These are phyloP conservation scores for Setipinna tenuifilis DNA, from an alignment of 2,797 vertebrate genomes.

Conservation along the genomic window DNA sequence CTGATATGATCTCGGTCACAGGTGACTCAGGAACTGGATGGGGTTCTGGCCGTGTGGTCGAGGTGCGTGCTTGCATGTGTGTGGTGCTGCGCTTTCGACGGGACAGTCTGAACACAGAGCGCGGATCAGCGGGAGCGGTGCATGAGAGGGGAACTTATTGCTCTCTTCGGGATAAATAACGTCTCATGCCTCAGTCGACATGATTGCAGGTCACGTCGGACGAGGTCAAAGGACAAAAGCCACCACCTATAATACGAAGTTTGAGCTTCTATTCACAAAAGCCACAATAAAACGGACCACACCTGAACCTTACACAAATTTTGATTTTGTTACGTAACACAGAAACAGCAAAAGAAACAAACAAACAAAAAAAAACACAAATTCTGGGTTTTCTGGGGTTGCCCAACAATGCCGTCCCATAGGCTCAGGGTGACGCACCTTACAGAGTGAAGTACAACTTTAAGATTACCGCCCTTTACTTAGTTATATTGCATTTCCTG, in stretches of 20 bases:
- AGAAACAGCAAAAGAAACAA: background rate
- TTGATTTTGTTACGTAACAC: background rate
- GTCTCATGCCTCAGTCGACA: background rate
- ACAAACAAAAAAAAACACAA: background rate
- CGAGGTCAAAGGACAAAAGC: background rate
- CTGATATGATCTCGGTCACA: background rate
- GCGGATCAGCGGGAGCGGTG: background rate
- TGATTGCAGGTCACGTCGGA: background rate
- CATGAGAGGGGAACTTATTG: conserved; percentile 13
- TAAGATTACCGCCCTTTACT: background rate
- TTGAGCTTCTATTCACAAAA: conserved; percentile 13
- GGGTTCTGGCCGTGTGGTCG: background rate
- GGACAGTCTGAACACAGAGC: background rate
- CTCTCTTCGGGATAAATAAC: conserved; percentile 13
- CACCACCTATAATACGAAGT: conserved; percentile 17
- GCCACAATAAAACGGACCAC: conserved; percentile 11
- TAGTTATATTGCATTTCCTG: background rate
- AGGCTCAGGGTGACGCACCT: background rate
- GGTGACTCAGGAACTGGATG: background rate
- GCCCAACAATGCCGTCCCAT: background rate
- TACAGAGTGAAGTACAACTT: background rate
- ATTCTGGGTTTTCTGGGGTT: background rate
- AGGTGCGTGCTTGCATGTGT: too few relatives aligned
- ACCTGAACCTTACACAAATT: conserved; percentile 3
- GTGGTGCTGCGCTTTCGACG: background rate